Conservation (phyloP, 2,888 invertebrate species). For the Lepidochrysops patricia region DNA sequence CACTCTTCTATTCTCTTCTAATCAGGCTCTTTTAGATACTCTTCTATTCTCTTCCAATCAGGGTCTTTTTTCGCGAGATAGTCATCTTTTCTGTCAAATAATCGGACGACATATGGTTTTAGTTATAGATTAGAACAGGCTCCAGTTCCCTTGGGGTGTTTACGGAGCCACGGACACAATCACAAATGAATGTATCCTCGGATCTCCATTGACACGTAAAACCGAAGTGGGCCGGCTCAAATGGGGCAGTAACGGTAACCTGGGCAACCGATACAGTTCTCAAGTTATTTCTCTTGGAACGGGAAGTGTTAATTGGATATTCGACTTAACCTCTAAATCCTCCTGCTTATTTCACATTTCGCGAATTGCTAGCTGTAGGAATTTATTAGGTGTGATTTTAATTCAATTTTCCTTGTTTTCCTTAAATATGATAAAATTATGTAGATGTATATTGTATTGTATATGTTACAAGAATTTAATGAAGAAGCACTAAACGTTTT, state of each 20-base stretch:
- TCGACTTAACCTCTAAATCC: conserved; percentile 17
- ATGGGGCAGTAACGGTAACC: conserved; percentile 51
- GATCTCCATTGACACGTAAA: conserved; percentile 51
- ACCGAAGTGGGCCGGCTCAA: conserved; percentile 48
- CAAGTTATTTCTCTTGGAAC: conserved; percentile 18
- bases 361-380: background rate
- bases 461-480: too few species aligned
- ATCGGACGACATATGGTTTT: too few species aligned
- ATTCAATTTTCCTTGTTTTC: too few species aligned
- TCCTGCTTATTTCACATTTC: conserved; percentile 14
- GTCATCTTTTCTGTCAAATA: background rate
- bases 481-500: too few species aligned
- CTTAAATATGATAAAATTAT: too few species aligned
- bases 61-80: too few species aligned
- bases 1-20: too few species aligned
- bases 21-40: background rate
- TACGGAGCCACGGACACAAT: conserved; percentile 18
- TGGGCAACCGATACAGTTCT: conserved; percentile 28
- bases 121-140: too few species aligned
- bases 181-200: conserved; percentile 26
- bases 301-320: conserved; percentile 25
- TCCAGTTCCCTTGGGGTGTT: background rate
- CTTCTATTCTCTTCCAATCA: too few species aligned
- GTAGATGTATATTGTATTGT: too few species aligned
- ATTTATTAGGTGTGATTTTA: background rate